Base-by-base conservation (phyloP, 2,113 vertebrate species). In the Herpetotheres cachinnans region DNA sequence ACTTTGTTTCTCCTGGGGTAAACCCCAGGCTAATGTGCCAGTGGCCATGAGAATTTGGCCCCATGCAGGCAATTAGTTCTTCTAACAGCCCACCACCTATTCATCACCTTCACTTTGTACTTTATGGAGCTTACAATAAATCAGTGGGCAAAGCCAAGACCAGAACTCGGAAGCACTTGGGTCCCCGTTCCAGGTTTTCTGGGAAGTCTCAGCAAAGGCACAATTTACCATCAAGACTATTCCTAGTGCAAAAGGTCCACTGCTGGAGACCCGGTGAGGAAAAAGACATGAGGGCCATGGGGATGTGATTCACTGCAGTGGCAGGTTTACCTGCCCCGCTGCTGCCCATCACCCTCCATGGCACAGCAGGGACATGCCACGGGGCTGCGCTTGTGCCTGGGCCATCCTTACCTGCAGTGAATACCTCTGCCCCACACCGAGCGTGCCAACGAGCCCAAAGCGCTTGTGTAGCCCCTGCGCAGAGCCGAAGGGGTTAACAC, bases 391-490 rank as follows among this genome's bases (percentile, higher is more conserved):
- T 34, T 6, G 25, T 26, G 8, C 49, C 65, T 12, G 72, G 59
- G 6, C 34, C 49, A 8, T 3, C 71, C 77, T 9, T 7, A 4
- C 0, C 2, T 3, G n/a, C 34, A 3, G 26, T 0, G 6, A 55
- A 7, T 25, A 2, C 58, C 58, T 27, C 40, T 62, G 65, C 7
- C 61, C 65, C 81, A 55, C 21, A 11, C 54, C 1, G 2, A 9
- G 22, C 0, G 0, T 6, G 11, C 13, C 58, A 21, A 47, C 1
- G 5, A 67, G n/a, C 65, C 52, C 62, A 15, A n/a, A n/a, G 36
- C 1, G 0, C 20, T 58, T 2, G 26, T 0, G 16, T 1, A 26
- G 21, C 34, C 55, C 70, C 50, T 0, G 3, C 0, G 0, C 44
- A 5, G 73, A n/a, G 12, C 36, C 12, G 1, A 9, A 29, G 22